Percentiles rank a stretch among this genome's conserved stretches.
Evolutionary conservation across 92 coral and sea anemone genomes (phyloP).

Genomic region (Parazoanthus swiftii): DNA sequence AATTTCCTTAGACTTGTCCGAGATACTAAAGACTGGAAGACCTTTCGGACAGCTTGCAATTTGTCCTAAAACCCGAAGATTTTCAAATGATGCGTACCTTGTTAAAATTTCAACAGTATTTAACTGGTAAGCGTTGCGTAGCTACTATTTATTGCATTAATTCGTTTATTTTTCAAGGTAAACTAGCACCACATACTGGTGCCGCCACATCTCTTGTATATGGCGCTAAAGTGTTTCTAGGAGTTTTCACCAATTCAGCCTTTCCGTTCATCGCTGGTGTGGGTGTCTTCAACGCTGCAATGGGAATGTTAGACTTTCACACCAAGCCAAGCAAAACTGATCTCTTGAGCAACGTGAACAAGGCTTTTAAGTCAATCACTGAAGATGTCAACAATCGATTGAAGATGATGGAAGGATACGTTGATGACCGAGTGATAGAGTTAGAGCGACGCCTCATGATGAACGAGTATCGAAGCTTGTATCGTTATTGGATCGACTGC

Average conservation of each 20-base stretch:
- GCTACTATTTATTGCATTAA: too few species aligned
- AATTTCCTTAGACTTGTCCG: too few species aligned
- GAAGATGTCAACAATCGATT: conserved; percentile 14
- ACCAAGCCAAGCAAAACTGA: conserved; percentile 4
- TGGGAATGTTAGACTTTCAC: neutral
- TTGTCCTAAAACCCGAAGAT: too few species aligned
- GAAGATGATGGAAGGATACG: conserved; percentile 23
- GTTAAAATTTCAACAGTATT: too few species aligned
- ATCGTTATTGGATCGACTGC: conserved; percentile 11
- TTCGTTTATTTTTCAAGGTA: neutral
- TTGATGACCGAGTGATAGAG: conserved; percentile 13
- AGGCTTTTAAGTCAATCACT: neutral
- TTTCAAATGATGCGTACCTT: too few species aligned
- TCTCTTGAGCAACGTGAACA: conserved; percentile 12
- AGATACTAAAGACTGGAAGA: too few species aligned
- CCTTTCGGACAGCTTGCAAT: too few species aligned
- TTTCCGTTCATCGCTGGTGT: neutral
- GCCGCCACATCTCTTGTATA: conserved; percentile 2
- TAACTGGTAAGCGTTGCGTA: too few species aligned
- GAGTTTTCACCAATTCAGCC: conserved; percentile 8
- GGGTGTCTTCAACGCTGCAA: conserved; percentile 17
- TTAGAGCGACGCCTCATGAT: conserved; percentile 7
- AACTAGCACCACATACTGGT: conserved; percentile 7
- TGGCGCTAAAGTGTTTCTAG: conserved; percentile 8
- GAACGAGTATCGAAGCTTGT: neutral